These are phyloP conservation scores for Scelioninae gen. 1 DNA, from an alignment of 2,888 invertebrate genomes.

Conservation along the genomic window DNA sequence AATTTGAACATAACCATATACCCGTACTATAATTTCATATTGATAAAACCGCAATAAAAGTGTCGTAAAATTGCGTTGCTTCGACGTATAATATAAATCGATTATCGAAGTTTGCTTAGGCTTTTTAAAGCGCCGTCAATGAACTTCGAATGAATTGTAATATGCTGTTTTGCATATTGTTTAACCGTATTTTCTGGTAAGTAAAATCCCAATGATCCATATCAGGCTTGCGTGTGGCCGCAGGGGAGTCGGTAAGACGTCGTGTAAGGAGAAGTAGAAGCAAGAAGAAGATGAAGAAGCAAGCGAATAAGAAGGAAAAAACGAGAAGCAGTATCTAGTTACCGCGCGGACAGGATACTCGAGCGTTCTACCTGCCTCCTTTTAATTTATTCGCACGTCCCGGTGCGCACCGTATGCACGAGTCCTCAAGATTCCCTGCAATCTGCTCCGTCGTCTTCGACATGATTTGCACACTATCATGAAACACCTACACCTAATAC, in stretches of 20 bases:
- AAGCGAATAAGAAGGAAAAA: constrained; percentile 60
- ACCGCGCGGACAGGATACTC: constrained; percentile 76
- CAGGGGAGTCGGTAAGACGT: constrained; percentile 58
- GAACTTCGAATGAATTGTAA: constrained; percentile 60
- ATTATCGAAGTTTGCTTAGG: constrained; percentile 45
- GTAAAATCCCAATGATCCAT: constrained; percentile 66
- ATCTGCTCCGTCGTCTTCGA: constrained; percentile 55
- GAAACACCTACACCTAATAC: constrained; percentile 64
- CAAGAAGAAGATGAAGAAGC: constrained; percentile 66
- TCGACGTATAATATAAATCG: constrained; percentile 44
- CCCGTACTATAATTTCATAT: background rate
- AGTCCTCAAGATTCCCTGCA: constrained; percentile 65
- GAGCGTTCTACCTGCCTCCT: constrained; percentile 72
- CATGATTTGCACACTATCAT: constrained; percentile 67
- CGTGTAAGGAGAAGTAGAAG: constrained; percentile 67
- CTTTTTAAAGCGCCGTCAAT: constrained; percentile 40
- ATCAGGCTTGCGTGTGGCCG: constrained; percentile 66
- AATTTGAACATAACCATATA: no score
- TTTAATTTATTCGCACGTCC: constrained; percentile 72
- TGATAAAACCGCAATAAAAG: constrained; percentile 1
- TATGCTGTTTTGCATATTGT: constrained; percentile 64
- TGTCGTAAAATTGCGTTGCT: background rate
- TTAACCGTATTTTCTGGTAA: constrained; percentile 65
- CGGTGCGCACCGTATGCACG: constrained; percentile 62
- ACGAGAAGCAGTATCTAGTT: constrained; percentile 74